These are phyloP conservation scores for Platichthys stellatus DNA, from an alignment of 2,113 vertebrate genomes.

Conservation along the genomic window DNA sequence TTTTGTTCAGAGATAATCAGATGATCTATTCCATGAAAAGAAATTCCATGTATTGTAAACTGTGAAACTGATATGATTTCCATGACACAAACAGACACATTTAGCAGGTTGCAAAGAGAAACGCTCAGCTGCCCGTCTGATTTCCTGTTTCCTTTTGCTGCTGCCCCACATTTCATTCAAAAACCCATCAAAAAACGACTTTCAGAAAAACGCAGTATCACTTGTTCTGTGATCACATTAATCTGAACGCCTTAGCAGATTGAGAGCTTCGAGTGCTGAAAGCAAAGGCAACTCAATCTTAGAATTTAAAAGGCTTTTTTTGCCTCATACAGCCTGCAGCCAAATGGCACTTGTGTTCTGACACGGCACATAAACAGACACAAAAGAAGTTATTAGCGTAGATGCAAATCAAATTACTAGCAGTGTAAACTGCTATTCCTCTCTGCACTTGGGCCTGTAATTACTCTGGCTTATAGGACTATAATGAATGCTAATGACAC, in stretches of 20 bases:
- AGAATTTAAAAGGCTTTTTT: constrained; percentile 76
- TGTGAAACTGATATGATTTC: not conserved
- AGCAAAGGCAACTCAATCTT: constrained; percentile 81
- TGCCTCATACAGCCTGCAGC: constrained; percentile 80
- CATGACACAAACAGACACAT: constrained; percentile 4
- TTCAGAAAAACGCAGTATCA: constrained; percentile 63
- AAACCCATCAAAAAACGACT: constrained; percentile 61
- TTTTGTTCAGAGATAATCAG: not conserved
- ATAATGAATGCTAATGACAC: constrained; percentile 87
- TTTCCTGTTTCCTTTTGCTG: constrained; percentile 23
- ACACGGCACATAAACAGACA: constrained; percentile 88
- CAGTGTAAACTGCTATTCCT: constrained; percentile 86
- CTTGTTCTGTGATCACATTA: constrained; percentile 74
- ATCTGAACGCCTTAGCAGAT: constrained; percentile 71
- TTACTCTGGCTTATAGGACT: constrained; percentile 84
- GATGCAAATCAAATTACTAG: constrained; percentile 88
- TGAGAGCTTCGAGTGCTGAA: constrained; percentile 73
- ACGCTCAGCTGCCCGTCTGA: constrained; percentile 18
- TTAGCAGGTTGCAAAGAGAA: constrained; percentile 29
- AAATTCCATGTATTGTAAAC: not conserved
- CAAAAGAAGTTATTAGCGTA: constrained; percentile 89
- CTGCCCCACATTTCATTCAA: constrained; percentile 68
- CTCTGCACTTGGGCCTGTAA: constrained; percentile 84
- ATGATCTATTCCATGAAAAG: not conserved
- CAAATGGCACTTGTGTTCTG: constrained; percentile 86